A percentile compares a stretch with the other conserved stretches of the same genome.
Conservation (phyloP, 2,113 vertebrate species). For the Tetrao urogallus region DNA sequence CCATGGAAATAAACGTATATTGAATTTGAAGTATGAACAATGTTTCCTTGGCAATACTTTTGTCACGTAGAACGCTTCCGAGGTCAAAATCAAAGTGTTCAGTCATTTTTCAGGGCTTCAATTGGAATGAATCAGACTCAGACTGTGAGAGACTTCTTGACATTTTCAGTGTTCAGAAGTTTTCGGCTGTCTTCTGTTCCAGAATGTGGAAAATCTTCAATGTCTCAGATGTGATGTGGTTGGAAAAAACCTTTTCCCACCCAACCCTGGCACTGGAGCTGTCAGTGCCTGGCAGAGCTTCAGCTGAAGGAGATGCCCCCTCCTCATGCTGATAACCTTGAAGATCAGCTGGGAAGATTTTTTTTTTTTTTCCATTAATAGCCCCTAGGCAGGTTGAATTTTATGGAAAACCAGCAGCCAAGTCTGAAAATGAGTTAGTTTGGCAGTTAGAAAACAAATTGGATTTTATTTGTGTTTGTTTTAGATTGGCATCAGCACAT, state of each 20-base stretch:
- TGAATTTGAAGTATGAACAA: background rate
- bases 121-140: background rate
- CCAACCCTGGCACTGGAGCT: background rate
- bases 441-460: background rate
- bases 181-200: background rate
- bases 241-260: background rate
- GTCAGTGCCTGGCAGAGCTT: background rate
- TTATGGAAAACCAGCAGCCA: background rate
- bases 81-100: constrained; percentile 10
- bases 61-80: background rate
- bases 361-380: background rate
- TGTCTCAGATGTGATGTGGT: background rate
- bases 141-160: background rate
- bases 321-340: background rate
- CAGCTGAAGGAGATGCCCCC: background rate
- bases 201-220: background rate
- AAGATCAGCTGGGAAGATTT: background rate
- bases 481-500: accelerated
- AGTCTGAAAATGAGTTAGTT: background rate
- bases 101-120: background rate
- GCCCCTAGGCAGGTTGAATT: background rate
- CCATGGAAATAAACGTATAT: background rate
- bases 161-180: background rate
- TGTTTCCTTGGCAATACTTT: background rate
- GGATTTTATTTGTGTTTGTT: background rate